These are phyloP conservation scores for Melipona quadrifasciata DNA, from an alignment of 1,140 invertebrate species.

Conservation along the genomic window DNA sequence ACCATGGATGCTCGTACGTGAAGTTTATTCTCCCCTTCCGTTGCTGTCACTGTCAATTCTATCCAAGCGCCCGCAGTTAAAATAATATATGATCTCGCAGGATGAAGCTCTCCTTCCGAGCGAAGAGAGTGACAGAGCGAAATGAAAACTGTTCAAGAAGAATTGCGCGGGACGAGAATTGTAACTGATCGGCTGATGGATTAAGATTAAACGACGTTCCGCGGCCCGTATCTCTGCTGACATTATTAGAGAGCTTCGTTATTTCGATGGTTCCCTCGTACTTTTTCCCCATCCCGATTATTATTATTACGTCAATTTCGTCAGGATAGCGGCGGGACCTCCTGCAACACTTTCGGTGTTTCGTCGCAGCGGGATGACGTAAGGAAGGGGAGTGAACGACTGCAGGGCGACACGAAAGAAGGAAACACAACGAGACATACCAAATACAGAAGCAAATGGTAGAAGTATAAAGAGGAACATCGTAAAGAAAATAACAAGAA, in stretches of 20 bases:
- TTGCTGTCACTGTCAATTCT: no score
- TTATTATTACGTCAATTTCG: conserved; percentile 19
- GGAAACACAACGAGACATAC: not conserved
- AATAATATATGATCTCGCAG: no score
- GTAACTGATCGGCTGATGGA: not conserved
- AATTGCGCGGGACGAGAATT: not conserved
- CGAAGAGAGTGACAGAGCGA: no score
- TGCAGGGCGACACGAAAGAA: not conserved
- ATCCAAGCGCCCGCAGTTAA: no score
- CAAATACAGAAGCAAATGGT: no score
- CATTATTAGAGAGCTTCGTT: conserved; percentile 1
- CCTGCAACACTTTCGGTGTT: not conserved
- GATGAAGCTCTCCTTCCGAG: no score
- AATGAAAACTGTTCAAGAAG: no score
- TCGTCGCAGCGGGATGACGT: not conserved
- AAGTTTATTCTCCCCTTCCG: no score
- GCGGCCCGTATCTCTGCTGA: not conserved
- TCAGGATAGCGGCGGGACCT: not conserved
- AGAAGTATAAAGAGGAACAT: no score
- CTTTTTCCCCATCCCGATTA: not conserved
- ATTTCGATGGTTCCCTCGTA: conserved; percentile 2
- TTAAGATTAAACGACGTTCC: no score
- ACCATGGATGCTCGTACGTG: no score
- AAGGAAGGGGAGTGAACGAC: not conserved
- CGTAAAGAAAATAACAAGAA: no score